Conservation (phyloP, 2,797 vertebrate species). For the Phylloscopus collybita region DNA sequence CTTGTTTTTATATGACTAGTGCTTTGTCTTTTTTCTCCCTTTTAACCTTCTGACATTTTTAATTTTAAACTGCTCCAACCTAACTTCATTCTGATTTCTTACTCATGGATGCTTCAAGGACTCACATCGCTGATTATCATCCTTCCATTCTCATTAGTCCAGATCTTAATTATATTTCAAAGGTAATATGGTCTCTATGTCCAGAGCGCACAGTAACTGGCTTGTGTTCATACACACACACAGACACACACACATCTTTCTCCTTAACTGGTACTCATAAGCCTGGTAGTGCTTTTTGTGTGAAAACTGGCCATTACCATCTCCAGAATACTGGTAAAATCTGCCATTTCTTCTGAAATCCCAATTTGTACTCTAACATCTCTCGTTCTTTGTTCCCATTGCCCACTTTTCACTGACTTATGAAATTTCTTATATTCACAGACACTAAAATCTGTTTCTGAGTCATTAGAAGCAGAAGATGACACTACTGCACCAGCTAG, state of each 20-base stretch:
- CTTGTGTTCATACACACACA: background rate
- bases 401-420: background rate
- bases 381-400: background rate
- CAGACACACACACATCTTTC: background rate
- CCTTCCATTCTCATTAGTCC: constrained; percentile 37
- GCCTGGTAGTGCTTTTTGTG: background rate
- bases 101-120: constrained; percentile 36
- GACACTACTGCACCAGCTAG: background rate
- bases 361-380: background rate
- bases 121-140: background rate
- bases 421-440: background rate
- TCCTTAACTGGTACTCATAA: background rate
- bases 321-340: background rate
- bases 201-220: background rate
- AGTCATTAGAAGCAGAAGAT: background rate
- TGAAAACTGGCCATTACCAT: background rate
- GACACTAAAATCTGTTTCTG: background rate
- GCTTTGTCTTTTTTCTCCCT: constrained; percentile 15
- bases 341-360: background rate
- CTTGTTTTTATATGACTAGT: background rate
- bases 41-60: constrained; percentile 10
- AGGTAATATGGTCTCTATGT: constrained; percentile 24
- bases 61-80: constrained; percentile 27
- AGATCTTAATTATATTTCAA: constrained; percentile 57
- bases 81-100: constrained; percentile 27